Percentiles rank a stretch among this genome's conserved stretches.
These are phyloP conservation scores for Caenorhabditis imperialis DNA, from an alignment of 2,888 invertebrate species.

Conservation along the genomic window DNA sequence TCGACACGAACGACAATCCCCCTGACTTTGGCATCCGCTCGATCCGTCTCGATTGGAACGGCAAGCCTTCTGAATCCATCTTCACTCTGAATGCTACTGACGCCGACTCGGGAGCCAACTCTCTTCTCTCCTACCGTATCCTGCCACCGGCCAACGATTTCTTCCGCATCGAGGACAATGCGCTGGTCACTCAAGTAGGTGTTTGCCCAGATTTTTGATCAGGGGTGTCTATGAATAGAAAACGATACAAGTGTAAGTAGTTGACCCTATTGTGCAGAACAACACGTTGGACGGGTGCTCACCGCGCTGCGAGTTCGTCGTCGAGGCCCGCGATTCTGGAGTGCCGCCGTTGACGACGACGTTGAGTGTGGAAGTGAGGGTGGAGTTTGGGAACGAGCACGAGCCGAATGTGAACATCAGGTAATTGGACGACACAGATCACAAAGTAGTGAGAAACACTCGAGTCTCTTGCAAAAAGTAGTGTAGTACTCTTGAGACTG, in stretches of 20 bases:
- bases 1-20: slow-evolving; percentile 88
- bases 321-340: slow-evolving; percentile 89
- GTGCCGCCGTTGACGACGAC: slow-evolving; percentile 87
- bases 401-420: slow-evolving; percentile 58
- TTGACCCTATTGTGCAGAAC: slow-evolving; percentile 35
- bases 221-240: not conserved
- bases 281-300: slow-evolving; percentile 22
- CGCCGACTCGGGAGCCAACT: slow-evolving; percentile 87
- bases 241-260: not conserved
- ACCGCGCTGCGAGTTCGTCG: slow-evolving; percentile 86
- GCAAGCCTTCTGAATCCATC: slow-evolving; percentile 16
- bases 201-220: slow-evolving; percentile 14
- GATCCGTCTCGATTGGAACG: slow-evolving; percentile 58
- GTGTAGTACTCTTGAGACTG: too few species aligned
- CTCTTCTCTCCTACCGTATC: slow-evolving; percentile 89
- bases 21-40: slow-evolving; percentile 86
- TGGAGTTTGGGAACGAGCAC: slow-evolving; percentile 82
- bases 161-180: slow-evolving; percentile 83
- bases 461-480: not conserved
- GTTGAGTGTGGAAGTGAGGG: slow-evolving; percentile 87
- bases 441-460: not conserved
- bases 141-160: slow-evolving; percentile 80
- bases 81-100: slow-evolving; percentile 87
- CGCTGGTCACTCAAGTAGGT: slow-evolving; percentile 31
- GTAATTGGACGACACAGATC: too few species aligned